Evolutionary conservation across 1,140 invertebrate species (phyloP), one percentile per base, ranked within the genome.

Genomic region (Amphibalanus amphitrite): DNA sequence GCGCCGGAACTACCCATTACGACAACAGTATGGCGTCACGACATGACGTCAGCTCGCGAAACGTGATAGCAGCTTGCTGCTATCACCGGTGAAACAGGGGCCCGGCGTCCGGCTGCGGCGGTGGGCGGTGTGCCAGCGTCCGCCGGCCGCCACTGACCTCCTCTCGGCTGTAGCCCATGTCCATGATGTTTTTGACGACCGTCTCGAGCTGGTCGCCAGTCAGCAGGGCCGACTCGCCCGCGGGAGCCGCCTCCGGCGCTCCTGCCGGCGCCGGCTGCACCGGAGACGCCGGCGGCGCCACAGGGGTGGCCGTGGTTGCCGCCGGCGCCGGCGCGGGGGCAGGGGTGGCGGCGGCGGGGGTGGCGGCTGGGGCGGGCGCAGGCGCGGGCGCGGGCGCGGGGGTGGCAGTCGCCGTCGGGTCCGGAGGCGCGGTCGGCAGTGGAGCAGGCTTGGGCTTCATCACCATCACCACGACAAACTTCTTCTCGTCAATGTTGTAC

Each of bases 391-490:
- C 76, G 10, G 69, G 70, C n/a, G 72, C 29, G 20, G 70, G 25
- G n/a, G 69, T 70, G 17, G 72, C 72, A 23, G 69, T 64, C 17
- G 69, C 40, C 30, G 71, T 73, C 69, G 75, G 67, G 28, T 71
- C 72, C 6, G 73, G 38, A 74, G 83, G 78, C 71, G 80, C 76
- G 28, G 73, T 67, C 64, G 77, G 59, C 28, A 74, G 70, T 13
- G 73, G 72, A 26, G 73, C 68, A 64, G 71, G 74, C 81, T 90
- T 91, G 65, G 88, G 86, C 82, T 96, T 96, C 26, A 92, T 90
- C 72, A 97, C 89, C 93, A 98, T 97, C 74, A 97, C 91, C 76
- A 98, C 95, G 79, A 98, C 89, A 82, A 97, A 97, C 81, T 97
- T 98, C 77, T 93, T 95, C 78, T 96, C 93, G 81, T 97, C 93